Conservation (phyloP, 2,888 invertebrate species). For the Apamea epomidion region DNA sequence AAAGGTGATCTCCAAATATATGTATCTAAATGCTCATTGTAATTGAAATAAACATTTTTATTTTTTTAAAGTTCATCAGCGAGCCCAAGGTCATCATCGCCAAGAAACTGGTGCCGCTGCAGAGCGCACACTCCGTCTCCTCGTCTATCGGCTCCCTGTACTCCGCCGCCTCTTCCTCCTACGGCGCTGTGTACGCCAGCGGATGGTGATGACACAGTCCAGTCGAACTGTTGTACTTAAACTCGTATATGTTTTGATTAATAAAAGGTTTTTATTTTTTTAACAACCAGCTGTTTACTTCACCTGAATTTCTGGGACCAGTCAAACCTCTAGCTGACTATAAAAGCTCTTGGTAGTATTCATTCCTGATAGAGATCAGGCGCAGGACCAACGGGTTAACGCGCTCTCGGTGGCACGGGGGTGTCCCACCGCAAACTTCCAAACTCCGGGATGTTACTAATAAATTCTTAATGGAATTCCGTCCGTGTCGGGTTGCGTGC, state of each 20-base stretch:
- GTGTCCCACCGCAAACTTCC: too few relatives aligned
- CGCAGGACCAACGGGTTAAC: too few relatives aligned
- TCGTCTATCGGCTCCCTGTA: slow-evolving; percentile 13
- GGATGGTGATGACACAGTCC: slow-evolving; percentile 21
- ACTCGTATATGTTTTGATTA: slow-evolving; percentile 11
- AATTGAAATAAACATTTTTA: too few relatives aligned
- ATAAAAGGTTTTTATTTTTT: slow-evolving; percentile 8
- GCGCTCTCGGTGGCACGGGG: too few relatives aligned
- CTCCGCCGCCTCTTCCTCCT: slow-evolving; percentile 14
- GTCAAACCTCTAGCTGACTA: neutral
- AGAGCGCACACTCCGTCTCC: neutral
- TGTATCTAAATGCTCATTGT: too few relatives aligned
- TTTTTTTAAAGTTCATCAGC: neutral
- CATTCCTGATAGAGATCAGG: neutral
- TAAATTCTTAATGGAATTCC: too few relatives aligned
- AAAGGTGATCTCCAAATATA: too few relatives aligned
- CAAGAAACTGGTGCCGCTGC: slow-evolving; percentile 54
- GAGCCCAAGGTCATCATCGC: slow-evolving; percentile 56
- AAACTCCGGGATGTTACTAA: too few relatives aligned
- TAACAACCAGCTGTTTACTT: neutral
- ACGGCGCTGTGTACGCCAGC: slow-evolving; percentile 42
- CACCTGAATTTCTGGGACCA: neutral
- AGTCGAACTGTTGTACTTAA: too few relatives aligned
- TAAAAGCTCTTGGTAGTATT: neutral
- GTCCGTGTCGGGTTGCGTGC: too few relatives aligned